Evolutionary conservation across 2,113 vertebrate species (phyloP), one percentile per base, ranked within the genome.

Genomic region (Sylvilagus bachmani): DNA sequence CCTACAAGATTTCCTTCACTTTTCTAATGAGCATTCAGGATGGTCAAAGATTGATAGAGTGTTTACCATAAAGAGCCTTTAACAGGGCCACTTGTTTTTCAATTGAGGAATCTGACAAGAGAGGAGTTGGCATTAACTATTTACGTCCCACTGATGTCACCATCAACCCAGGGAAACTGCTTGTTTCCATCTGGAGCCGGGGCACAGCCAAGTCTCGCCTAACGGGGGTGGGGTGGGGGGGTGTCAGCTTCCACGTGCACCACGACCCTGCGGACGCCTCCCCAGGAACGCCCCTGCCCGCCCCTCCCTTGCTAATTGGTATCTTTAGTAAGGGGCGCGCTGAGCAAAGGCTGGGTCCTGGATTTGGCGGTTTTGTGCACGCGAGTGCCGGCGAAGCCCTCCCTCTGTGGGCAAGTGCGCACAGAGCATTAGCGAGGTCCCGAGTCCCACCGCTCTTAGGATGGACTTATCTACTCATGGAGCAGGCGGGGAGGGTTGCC

Each of bases 61-160:
- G 80, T 96, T 97, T 97, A 97, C 93, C 96, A 97, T 97, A 91
- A 94, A 97, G 89, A 95, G 94, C 92, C 90, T 97, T 97, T 95
- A 97, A 97, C 97, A 96, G 97, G 88, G 96, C 95, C 17, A 91
- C 27, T 53, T 94, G 22, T 74, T 97, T 97, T 92, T 90, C 51
- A 70, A 2, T 1, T 11, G 21, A 80, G 38, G 82, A 69, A 74
- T 96, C 97, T 97, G 96, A 92, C 71, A 95, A 97, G 80, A 97
- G 89, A 97, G n/a, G 78, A 93, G 92, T 75, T 38, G 74, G 8
- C 10, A 75, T 55, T 86, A 96, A 96, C 77, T 86, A 69, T 86
- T 93, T 62, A 90, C 29, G 1, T 80, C n/a, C 69, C 71, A 64
- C 66, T 27, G 90, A 66, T 10, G 17, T 36, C 29, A n/a, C 25